Evolutionary conservation across 1,140 invertebrate species (phyloP).

Genomic region (Leucophenga varia): DNA sequence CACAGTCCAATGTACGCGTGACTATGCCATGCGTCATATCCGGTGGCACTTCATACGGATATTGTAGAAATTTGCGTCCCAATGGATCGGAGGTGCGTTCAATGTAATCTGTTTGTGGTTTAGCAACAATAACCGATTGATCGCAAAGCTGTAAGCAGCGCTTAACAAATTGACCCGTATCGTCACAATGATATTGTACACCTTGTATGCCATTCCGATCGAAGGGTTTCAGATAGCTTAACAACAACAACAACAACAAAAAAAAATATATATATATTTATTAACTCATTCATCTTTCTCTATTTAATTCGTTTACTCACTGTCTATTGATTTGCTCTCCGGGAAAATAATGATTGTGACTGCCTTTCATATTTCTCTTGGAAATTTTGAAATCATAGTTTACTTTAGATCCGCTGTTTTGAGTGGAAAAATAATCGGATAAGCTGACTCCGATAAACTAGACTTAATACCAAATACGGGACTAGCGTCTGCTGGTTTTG

Average conservation of each 20-base stretch:
- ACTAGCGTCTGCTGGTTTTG: conserved; percentile 39
- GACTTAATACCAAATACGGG: conserved; percentile 39
- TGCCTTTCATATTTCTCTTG: conserved; percentile 16
- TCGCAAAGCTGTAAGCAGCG: conserved; percentile 26
- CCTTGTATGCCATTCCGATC: conserved; percentile 15
- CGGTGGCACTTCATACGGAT: conserved; percentile 21
- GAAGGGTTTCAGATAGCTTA: conserved; percentile 36
- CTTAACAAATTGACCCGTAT: conserved; percentile 27
- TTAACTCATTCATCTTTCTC: too few relatives aligned
- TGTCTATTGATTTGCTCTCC: conserved; percentile 8
- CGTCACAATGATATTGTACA: neutral
- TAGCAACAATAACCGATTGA: conserved; percentile 34
- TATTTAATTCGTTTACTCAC: too few relatives aligned
- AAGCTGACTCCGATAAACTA: conserved; percentile 2
- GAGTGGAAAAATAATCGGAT: conserved; percentile 8
- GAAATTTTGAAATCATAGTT: conserved; percentile 7
- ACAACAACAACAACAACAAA: too few relatives aligned
- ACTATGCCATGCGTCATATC: conserved; percentile 20
- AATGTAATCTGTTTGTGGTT: conserved; percentile 36
- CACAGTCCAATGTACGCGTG: conserved; percentile 1
- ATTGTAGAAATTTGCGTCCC: conserved; percentile 27
- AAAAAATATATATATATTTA: too few relatives aligned
- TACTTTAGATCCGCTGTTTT: conserved; percentile 8
- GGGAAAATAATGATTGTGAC: conserved; percentile 16
- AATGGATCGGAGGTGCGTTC: conserved; percentile 28